Evolutionary conservation across 2,888 invertebrate genomes (phyloP).

Genomic region (Caenorhabditis wallacei): DNA sequence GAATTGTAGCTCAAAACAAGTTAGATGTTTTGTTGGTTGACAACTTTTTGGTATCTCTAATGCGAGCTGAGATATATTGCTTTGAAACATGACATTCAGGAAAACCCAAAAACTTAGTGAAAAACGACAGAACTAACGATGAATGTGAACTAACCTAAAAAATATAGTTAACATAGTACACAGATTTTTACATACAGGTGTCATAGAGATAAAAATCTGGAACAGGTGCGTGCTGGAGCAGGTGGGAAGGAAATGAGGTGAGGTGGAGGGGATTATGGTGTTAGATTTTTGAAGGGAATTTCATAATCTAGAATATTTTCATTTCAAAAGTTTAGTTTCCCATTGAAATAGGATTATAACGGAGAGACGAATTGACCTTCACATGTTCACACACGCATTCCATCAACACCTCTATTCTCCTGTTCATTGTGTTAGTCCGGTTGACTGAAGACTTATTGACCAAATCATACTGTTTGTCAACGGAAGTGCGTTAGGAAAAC

Average conservation of each 20-base stretch:
- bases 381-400: slow-evolving; percentile 10
- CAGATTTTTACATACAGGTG: neutral
- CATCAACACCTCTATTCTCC: neutral
- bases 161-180: neutral
- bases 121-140: no score
- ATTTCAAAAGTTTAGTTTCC: neutral
- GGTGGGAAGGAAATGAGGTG: no score
- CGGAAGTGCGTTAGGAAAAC: slow-evolving; percentile 30
- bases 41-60: no score
- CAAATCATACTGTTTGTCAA: slow-evolving; percentile 46
- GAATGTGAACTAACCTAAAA: no score
- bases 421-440: slow-evolving; percentile 19
- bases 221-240: neutral
- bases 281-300: no score
- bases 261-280: no score
- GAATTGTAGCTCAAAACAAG: no score
- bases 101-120: no score
- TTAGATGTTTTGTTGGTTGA: no score
- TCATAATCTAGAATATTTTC: no score
- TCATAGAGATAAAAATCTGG: neutral
- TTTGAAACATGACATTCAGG: no score
- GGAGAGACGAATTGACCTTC: slow-evolving; percentile 35
- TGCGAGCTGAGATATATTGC: no score
- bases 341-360: slow-evolving; percentile 34
- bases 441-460: slow-evolving; percentile 17